Base-by-base conservation (phyloP, 1,140 invertebrate species). In the Harlomillsia oculata region DNA sequence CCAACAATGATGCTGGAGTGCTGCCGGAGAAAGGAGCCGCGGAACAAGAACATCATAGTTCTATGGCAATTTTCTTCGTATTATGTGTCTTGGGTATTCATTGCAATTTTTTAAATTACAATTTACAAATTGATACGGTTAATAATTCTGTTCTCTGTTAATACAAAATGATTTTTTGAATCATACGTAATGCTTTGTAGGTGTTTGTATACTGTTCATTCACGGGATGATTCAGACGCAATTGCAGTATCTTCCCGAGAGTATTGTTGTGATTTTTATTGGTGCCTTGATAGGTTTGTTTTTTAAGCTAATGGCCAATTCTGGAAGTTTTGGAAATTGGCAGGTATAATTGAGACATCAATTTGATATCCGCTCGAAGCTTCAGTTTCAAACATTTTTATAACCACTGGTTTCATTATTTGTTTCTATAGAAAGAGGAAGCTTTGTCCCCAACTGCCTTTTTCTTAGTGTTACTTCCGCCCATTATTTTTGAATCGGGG, bases 401-500 rank as follows among this genome's bases (percentile, higher is more conserved):
- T 37, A 21, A 26, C 23, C 40, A 40, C 50, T 36, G 32, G 23
- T 20, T 56, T 46, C 8, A 43, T 14, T 52, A 34, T 53, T 59
- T 57, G 43, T 56, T 40, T 59, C 70, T 69, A 37, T 69, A 79
- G 68, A 93, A 92, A 73, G 92, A 97, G 72, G 94, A 97, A 75
- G 88, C 92, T 0, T 95, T 98, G 67, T 92, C 90, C 13, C 94
- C 94, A 0, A 98, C 92, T 43, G 88, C 92, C 9, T 99, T 99
- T 70, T 99, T 99, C 67, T 76, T 98, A 40, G 87, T 98, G 1
- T 76, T 98, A 1, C 70, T 99, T n/a, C 95, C 95, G 5, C 95
- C 95, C 1, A 99, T 98, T 40, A 97, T 99, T 64, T 97, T 97
- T 78, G 95, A 99, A 74, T 96, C 92, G 4, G 95, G 95, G 4